Evolutionary conservation across 2,888 invertebrate species (phyloP).

Genomic region (Hybos culiciformis): DNA sequence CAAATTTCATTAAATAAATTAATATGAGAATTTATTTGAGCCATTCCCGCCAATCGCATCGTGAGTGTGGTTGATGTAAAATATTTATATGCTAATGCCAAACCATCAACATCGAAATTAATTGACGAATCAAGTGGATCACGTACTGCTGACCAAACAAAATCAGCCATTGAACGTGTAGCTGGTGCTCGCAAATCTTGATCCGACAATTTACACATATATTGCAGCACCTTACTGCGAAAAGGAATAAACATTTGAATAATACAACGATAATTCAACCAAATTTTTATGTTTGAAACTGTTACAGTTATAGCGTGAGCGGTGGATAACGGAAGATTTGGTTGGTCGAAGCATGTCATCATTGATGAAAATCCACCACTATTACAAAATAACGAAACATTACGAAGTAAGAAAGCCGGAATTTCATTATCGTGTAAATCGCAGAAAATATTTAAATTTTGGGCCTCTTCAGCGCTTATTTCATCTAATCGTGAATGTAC

Average conservation of each 20-base stretch:
- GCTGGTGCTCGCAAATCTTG: constrained; percentile 79
- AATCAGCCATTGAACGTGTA: constrained; percentile 88
- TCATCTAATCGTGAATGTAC: constrained; percentile 70
- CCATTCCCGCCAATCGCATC: constrained; percentile 79
- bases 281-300: constrained; percentile 82
- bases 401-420: constrained; percentile 75
- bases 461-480: constrained; percentile 67
- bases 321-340: constrained; percentile 66
- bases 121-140: constrained; percentile 77
- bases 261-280: constrained; percentile 85
- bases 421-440: constrained; percentile 90
- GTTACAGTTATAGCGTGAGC: constrained; percentile 87
- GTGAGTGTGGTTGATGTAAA: constrained; percentile 89
- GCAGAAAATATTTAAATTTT: constrained; percentile 45
- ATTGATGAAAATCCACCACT: constrained; percentile 78
- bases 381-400: constrained; percentile 89
- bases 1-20: constrained; percentile 83
- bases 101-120: constrained; percentile 78
- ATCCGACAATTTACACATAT: constrained; percentile 87
- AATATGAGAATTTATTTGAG: constrained; percentile 89
- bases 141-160: constrained; percentile 91
- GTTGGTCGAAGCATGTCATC: constrained; percentile 74
- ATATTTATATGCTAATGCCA: constrained; percentile 89
- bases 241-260: constrained; percentile 79
- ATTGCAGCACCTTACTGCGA: constrained; percentile 72